A percentile compares a stretch with the other conserved stretches of the same genome.
Evolutionary conservation across 2,888 invertebrate genomes (phyloP).

Genomic region (Habrosyne pyritoides): DNA sequence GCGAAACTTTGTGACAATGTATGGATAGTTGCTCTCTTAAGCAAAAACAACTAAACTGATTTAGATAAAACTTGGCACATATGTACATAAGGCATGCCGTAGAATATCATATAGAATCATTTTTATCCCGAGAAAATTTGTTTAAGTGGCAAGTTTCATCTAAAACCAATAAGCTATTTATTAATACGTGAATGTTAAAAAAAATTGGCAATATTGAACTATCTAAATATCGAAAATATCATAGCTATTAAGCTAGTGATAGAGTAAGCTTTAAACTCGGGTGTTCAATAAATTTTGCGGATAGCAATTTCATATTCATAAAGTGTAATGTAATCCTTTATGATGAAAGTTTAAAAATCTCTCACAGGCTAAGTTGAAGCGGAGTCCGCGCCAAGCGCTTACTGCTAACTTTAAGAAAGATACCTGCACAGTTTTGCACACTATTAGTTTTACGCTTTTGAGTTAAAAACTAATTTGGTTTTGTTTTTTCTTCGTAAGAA

Average conservation of each 20-base stretch:
- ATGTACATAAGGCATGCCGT: no score
- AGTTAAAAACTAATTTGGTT: constrained; percentile 22
- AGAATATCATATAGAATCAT: no score
- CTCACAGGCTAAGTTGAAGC: constrained; percentile 35
- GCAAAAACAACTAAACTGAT: no score
- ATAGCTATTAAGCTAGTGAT: not conserved
- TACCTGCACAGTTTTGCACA: constrained; percentile 51
- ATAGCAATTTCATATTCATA: constrained; percentile 69
- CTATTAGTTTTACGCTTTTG: constrained; percentile 56
- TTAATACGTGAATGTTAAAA: no score
- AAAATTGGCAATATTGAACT: no score
- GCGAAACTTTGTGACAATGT: no score
- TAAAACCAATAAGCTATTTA: no score
- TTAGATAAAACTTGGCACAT: no score
- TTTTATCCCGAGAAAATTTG: no score
- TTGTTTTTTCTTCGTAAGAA: not conserved
- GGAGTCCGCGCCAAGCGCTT: constrained; percentile 37
- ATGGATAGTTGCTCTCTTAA: no score
- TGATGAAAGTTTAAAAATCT: constrained; percentile 75
- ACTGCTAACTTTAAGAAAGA: constrained; percentile 48
- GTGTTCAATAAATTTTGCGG: constrained; percentile 48
- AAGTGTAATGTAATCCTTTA: constrained; percentile 69
- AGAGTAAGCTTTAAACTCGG: constrained; percentile 18
- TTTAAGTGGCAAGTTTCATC: no score
- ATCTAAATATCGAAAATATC: not conserved